phyloP scores from a whole-genome alignment of 2,113 vertebrate species.

The Cheilinus undulatus region DNA sequence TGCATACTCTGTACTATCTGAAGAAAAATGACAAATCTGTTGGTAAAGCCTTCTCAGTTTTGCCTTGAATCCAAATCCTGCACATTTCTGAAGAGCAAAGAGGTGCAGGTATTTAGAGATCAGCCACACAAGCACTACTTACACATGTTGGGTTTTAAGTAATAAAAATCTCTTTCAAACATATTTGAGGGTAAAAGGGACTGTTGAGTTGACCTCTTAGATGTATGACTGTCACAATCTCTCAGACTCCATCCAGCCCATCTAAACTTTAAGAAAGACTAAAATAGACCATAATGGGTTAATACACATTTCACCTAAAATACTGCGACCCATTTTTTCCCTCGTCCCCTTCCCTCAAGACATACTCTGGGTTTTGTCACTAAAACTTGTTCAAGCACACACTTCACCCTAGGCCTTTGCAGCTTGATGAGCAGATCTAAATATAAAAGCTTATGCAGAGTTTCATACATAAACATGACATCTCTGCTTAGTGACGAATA shows the following conservation, averaged over 20 bases:
- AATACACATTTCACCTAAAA: not conserved
- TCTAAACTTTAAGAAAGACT: not conserved
- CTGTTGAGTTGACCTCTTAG: not conserved
- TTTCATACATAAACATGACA: conserved; percentile 17
- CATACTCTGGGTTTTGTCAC: not conserved
- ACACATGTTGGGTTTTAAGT: not conserved
- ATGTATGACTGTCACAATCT: too few species aligned
- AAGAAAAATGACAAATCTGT: not conserved
- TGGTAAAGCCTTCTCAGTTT: not conserved
- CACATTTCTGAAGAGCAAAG: not conserved
- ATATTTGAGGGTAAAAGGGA: too few species aligned
- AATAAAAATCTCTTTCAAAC: not conserved
- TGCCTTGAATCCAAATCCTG: conserved; percentile 1
- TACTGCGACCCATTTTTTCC: not conserved
- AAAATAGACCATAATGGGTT: not conserved
- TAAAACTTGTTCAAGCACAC: not conserved
- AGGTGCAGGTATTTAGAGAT: not conserved
- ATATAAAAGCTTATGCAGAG: conserved; percentile 23
- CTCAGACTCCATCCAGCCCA: not conserved
- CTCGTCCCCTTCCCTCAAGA: not conserved
- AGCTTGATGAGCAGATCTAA: conserved; percentile 26
- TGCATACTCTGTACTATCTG: not conserved
- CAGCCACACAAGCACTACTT: not conserved
- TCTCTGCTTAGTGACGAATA: not conserved
- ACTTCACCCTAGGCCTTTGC: conserved; percentile 1